Conservation (phyloP, 2,888 invertebrate species). For the Abrostola tripartita region DNA sequence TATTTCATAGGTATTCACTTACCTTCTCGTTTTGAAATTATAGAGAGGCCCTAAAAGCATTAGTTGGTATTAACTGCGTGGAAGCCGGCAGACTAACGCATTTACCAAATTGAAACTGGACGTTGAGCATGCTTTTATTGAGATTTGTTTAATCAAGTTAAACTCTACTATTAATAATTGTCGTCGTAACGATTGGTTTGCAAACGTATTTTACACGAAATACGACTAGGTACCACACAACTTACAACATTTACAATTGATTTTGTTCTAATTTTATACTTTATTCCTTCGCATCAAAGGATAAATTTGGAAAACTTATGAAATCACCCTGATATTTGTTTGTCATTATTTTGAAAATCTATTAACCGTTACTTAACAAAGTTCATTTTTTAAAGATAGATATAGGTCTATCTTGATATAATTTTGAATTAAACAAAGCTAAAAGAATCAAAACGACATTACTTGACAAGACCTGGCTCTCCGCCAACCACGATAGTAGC, state of each 20-base stretch:
- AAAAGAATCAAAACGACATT: background rate
- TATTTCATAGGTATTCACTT: slow-evolving; percentile 7
- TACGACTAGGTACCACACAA: no score
- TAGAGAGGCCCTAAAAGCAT: slow-evolving; percentile 3
- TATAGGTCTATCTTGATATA: slow-evolving; percentile 1
- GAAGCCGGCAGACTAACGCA: slow-evolving; percentile 17
- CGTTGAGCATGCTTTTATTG: slow-evolving; percentile 1
- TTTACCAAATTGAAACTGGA: slow-evolving; percentile 32
- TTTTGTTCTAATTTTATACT: no score
- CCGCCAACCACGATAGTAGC: background rate
- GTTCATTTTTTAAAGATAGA: background rate
- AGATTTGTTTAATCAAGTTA: slow-evolving; percentile 2
- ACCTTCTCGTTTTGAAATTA: slow-evolving; percentile 11
- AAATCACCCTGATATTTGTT: no score
- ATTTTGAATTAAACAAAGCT: background rate
- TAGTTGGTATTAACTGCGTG: slow-evolving; percentile 20
- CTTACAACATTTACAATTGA: no score
- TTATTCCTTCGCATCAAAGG: no score
- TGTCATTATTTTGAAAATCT: no score
- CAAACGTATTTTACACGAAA: no score
- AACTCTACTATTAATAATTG: slow-evolving; percentile 4
- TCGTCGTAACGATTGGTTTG: background rate
- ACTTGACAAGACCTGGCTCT: background rate
- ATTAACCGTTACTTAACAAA: no score
- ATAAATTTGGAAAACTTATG: no score